Conservation (phyloP, 2,113 vertebrate genomes). For the Oryzias curvinotus region DNA sequence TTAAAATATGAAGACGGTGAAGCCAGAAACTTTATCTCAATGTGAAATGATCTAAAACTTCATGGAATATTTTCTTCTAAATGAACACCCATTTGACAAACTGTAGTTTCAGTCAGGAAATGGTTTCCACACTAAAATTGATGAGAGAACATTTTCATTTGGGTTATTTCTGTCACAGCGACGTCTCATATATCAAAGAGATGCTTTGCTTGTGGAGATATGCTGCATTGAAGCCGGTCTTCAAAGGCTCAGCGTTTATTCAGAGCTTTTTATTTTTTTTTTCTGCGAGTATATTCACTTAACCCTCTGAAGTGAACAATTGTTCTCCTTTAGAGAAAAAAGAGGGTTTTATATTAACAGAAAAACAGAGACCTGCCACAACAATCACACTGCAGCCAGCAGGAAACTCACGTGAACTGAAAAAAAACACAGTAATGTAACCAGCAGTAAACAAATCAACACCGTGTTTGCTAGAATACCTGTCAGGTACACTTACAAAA, state of each 20-base stretch:
- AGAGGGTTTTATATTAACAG: conserved; percentile 8
- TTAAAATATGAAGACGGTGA: no score
- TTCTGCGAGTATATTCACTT: conserved; percentile 53
- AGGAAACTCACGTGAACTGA: background rate
- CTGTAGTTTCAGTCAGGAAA: background rate
- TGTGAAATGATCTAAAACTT: no score
- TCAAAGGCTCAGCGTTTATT: conserved; percentile 73
- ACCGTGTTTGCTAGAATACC: no score
- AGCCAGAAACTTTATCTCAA: no score
- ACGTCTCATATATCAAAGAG: conserved; percentile 69
- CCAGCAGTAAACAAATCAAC: no score
- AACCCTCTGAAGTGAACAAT: conserved; percentile 67
- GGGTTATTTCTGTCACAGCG: conserved; percentile 33
- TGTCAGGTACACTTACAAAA: no score
- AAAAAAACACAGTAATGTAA: no score
- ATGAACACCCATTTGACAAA: background rate
- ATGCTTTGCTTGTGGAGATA: conserved; percentile 69
- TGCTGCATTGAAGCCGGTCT: conserved; percentile 61
- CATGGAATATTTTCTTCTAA: no score
- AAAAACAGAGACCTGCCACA: conserved; percentile 27
- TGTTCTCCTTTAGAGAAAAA: conserved; percentile 64
- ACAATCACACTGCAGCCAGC: conserved; percentile 24
- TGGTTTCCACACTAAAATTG: background rate
- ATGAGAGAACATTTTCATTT: conserved; percentile 21
- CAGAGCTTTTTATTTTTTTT: conserved; percentile 45